Percentiles rank a stretch among this genome's conserved stretches.
Conservation (phyloP, 2,888 invertebrate species). For the Hemicrepidius hirtus region DNA sequence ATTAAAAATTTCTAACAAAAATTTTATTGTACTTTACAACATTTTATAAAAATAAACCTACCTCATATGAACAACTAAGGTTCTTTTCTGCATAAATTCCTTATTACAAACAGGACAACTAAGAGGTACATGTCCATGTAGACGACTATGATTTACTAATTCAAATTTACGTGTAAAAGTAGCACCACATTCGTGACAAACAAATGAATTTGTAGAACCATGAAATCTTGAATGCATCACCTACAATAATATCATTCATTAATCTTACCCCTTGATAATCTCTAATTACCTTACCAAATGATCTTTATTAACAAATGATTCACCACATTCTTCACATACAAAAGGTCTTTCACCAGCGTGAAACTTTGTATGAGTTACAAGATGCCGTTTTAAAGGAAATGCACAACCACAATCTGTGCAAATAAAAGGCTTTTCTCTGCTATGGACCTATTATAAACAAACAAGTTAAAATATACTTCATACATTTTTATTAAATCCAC, state of each 20-base stretch:
- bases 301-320: conserved; percentile 93
- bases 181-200: conserved; percentile 92
- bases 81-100: conserved; percentile 89
- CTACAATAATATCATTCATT: conserved; percentile 60
- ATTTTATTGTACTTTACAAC: no score
- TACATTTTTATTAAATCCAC: not conserved
- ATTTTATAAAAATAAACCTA: no score
- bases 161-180: conserved; percentile 91
- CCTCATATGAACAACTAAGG: conserved; percentile 88
- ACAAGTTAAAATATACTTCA: not conserved
- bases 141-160: conserved; percentile 87
- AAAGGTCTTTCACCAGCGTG: conserved; percentile 90
- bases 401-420: conserved; percentile 89
- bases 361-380: conserved; percentile 90
- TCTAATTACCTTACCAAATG: conserved; percentile 76
- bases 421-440: conserved; percentile 86
- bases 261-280: conserved; percentile 5
- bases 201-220: conserved; percentile 96
- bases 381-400: conserved; percentile 87
- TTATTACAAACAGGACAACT: conserved; percentile 89
- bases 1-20: no score
- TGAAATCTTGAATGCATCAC: conserved; percentile 94
- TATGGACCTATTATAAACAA: conserved; percentile 76
- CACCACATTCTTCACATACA: conserved; percentile 92
- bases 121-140: conserved; percentile 87